These are phyloP conservation scores for Actenoides lindsayi DNA, from an alignment of 2,113 vertebrate species.

Conservation along the genomic window DNA sequence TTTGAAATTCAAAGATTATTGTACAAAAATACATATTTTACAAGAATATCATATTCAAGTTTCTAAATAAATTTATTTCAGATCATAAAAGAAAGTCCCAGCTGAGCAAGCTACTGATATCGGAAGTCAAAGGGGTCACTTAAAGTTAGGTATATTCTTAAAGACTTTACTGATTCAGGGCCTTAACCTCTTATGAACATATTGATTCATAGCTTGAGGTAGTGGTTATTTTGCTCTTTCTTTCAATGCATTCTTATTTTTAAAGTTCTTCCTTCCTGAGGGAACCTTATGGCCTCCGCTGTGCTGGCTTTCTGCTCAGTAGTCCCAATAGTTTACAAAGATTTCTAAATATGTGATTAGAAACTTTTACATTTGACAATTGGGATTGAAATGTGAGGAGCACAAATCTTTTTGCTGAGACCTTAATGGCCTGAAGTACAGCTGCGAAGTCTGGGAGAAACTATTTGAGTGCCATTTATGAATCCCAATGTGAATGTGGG, in stretches of 20 bases:
- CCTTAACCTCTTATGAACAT: neutral
- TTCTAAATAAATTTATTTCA: neutral
- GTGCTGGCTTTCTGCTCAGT: neutral
- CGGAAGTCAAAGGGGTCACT: neutral
- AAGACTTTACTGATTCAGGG: neutral
- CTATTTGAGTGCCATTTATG: neutral
- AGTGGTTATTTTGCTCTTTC: neutral
- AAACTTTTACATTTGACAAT: slow-evolving; percentile 14
- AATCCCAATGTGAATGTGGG: neutral
- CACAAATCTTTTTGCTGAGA: slow-evolving; percentile 2
- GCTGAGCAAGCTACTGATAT: neutral
- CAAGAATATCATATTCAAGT: neutral
- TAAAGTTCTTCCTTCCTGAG: neutral
- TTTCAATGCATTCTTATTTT: neutral
- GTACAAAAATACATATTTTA: neutral
- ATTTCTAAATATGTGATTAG: slow-evolving; percentile 45
- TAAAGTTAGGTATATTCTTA: neutral
- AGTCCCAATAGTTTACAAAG: slow-evolving; percentile 27
- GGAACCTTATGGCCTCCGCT: neutral
- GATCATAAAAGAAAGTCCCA: neutral
- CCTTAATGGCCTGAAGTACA: neutral
- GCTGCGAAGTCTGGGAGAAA: neutral
- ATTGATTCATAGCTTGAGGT: slow-evolving; percentile 5
- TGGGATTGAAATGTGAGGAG: slow-evolving; percentile 4
- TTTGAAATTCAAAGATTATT: neutral